phyloP scores from a whole-genome alignment of 1,140 invertebrate species.

The Amyelois transitella region DNA sequence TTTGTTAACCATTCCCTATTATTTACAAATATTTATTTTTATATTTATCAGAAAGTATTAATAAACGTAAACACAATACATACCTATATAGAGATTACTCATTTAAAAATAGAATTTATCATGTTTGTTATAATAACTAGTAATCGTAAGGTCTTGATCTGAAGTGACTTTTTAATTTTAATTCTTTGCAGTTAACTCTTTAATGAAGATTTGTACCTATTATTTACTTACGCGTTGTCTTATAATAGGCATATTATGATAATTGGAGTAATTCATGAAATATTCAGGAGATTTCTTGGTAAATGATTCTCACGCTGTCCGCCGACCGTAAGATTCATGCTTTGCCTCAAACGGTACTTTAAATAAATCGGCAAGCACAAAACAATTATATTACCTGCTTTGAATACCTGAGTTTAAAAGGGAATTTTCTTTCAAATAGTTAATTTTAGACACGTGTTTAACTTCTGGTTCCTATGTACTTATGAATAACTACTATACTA shows the following conservation, averaged over 20 bases:
- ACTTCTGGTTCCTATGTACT: no score
- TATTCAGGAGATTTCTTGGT: conserved; percentile 36
- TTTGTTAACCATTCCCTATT: no score
- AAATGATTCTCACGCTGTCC: conserved; percentile 38
- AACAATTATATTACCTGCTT: not conserved
- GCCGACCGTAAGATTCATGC: not conserved
- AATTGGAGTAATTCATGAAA: conserved; percentile 45
- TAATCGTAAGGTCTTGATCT: not conserved
- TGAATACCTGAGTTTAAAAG: not conserved
- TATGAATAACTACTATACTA: no score
- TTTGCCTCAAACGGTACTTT: not conserved
- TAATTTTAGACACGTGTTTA: no score
- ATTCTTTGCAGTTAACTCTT: not conserved
- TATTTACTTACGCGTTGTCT: not conserved
- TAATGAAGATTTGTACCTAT: not conserved
- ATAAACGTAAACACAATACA: not conserved
- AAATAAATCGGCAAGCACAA: not conserved
- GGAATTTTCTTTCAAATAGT: no score
- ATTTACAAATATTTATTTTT: no score
- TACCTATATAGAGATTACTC: no score
- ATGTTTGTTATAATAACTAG: not conserved
- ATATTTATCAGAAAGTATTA: no score
- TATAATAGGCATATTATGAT: conserved; percentile 25
- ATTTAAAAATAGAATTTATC: not conserved
- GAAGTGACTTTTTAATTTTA: conserved; percentile 6